Evolutionary conservation across 2,797 vertebrate genomes (phyloP).

Genomic region (Rhabdomys pumilio): DNA sequence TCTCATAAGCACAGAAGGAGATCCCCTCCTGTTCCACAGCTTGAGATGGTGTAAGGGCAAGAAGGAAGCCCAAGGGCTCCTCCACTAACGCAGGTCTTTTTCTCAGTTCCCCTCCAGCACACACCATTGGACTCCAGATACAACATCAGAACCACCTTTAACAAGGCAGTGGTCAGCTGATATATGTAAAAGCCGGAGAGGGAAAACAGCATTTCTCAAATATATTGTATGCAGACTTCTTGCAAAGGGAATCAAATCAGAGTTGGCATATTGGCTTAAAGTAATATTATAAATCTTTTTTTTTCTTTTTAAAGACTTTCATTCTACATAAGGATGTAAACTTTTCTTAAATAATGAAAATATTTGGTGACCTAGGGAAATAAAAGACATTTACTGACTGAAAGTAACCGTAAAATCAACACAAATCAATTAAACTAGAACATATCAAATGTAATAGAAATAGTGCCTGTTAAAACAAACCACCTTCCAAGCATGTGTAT

Average conservation of each 20-base stretch:
- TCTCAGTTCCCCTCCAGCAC: background rate
- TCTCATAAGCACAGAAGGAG: background rate
- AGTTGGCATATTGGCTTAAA: background rate
- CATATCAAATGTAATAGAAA: background rate
- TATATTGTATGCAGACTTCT: background rate
- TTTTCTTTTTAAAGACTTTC: background rate
- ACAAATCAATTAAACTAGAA: background rate
- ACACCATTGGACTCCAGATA: background rate
- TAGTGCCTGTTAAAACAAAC: background rate
- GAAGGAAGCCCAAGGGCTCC: background rate
- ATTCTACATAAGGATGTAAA: background rate
- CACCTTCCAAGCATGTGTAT: background rate
- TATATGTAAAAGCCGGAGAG: background rate
- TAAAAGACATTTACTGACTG: conserved; percentile 27
- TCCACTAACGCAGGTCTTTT: background rate
- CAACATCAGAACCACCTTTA: background rate
- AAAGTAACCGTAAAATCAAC: conserved; percentile 28
- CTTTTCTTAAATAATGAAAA: conserved; percentile 53
- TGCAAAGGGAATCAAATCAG: background rate
- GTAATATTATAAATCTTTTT: background rate
- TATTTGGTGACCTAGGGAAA: conserved; percentile 38
- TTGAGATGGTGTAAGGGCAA: background rate
- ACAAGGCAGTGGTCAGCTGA: background rate
- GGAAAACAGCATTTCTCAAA: conserved; percentile 19
- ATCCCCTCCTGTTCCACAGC: too few species aligned